Evolutionary conservation across 2,888 invertebrate species (phyloP).

Genomic region (Julus scandinavius): DNA sequence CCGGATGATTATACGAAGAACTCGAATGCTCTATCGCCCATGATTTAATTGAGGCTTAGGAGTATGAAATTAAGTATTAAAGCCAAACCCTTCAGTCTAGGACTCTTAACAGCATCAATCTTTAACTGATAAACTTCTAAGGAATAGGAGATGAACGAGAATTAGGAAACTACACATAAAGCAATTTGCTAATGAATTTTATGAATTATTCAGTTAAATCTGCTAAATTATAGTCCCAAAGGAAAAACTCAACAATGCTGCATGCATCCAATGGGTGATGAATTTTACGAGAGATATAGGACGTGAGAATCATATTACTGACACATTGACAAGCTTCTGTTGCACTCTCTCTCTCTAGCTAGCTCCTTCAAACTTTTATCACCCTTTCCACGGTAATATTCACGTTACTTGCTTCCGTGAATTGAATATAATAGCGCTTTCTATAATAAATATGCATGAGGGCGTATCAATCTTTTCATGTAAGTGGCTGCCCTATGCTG

Average conservation of each 20-base stretch:
- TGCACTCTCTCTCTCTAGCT: not conserved
- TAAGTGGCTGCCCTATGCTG: not conserved
- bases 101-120: constrained; percentile 14
- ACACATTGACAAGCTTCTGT: constrained; percentile 27
- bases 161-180: constrained; percentile 47
- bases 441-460: constrained; percentile 40
- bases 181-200: constrained; percentile 39
- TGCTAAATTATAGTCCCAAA: constrained; percentile 29
- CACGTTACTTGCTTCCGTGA: constrained; percentile 40
- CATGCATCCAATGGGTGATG: constrained; percentile 31
- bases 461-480: not conserved
- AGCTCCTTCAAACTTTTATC: not conserved
- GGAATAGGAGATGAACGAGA: constrained; percentile 14
- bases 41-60: constrained; percentile 1
- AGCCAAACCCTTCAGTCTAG: not conserved
- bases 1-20: constrained; percentile 2
- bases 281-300: constrained; percentile 37
- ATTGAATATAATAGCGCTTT: constrained; percentile 11
- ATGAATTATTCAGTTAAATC: constrained; percentile 47
- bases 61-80: not conserved
- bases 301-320: constrained; percentile 45
- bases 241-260: constrained; percentile 19
- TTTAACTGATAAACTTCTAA: not conserved
- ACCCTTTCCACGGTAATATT: constrained; percentile 25
- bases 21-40: not conserved